Evolutionary conservation across 2,113 vertebrate species (phyloP).

Genomic region (Pseudolaguvia tuberculata): DNA sequence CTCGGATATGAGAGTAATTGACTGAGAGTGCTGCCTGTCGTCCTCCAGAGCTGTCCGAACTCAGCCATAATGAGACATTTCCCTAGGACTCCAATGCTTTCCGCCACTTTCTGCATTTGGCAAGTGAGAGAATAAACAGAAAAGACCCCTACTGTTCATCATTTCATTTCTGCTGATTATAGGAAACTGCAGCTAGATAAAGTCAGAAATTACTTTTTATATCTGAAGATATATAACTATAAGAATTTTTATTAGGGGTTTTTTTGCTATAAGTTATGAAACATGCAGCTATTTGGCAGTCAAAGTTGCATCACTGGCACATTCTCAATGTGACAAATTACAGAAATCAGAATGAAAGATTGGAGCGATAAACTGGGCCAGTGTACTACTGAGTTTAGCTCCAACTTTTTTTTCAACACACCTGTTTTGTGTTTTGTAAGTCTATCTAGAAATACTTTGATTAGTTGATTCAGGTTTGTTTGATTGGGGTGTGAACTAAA

Average conservation of each 20-base stretch:
- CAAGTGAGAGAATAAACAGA: constrained; percentile 6
- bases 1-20: constrained; percentile 30
- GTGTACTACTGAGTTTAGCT: too few relatives aligned
- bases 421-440: too few relatives aligned
- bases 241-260: not conserved
- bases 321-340: constrained; percentile 13
- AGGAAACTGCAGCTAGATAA: not conserved
- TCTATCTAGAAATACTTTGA: too few relatives aligned
- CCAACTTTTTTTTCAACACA: too few relatives aligned
- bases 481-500: too few relatives aligned
- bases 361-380: not conserved
- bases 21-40: constrained; percentile 32
- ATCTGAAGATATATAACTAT: not conserved
- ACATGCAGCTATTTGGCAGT: not conserved
- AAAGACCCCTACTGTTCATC: constrained; percentile 12
- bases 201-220: not conserved
- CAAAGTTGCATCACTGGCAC: not conserved
- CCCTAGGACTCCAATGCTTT: constrained; percentile 19
- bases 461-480: too few relatives aligned
- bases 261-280: not conserved
- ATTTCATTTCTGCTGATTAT: not conserved
- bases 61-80: constrained; percentile 36
- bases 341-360: not conserved
- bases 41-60: constrained; percentile 17
- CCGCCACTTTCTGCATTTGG: constrained; percentile 26